Evolutionary conservation across 2,888 invertebrate species (phyloP), one percentile per base, ranked within the genome.

Genomic region (Bimastos eiseni): DNA sequence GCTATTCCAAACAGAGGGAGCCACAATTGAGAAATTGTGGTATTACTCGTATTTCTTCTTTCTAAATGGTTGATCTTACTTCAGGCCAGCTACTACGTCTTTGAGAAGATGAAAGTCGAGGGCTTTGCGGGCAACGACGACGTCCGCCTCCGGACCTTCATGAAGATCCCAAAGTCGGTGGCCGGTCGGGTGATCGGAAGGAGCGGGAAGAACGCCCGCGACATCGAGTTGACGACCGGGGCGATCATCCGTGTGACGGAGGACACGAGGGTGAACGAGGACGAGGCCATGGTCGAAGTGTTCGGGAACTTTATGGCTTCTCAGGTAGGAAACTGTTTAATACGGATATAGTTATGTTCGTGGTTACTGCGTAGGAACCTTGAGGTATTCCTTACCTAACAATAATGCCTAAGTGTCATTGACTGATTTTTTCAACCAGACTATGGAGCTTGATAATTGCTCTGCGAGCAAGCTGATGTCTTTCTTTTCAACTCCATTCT

Each of bases 161-260:
- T 99, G 92, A 96, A 96, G 95, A 98, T 98, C 92, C 98, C 98
- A 34, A 97, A 97, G 93, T 96, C 97, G 91, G 97, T 97, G 95
- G 97, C 99, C 92, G 99, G 99, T 36, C 97, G 99, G 93, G 99
- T 99, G 94, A 99, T 99, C 95, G 99, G 99, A 94, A 98, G 98
- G 92, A 94, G 94, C 34, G 95, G 95, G 91, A 94, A 95, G 92
- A 95, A 95, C 93, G 95, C 94, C 92, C 94, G 95, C 89, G 99
- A 99, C 95, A 96, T 99, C 94, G 99, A 99, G 96, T 97, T 90
- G 49, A 97, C 98, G 90, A 99, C 99, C 92, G 98, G 98, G 93
- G 98, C 98, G 94, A 94, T 94, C 90, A 94, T 95, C 44, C 95
- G 95, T 92, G 94, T 95, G 91, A 95, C 95, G 6, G 93, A 93